Evolutionary conservation across 1,140 invertebrate species (phyloP).

Genomic region (Eupristina koningsbergeri): DNA sequence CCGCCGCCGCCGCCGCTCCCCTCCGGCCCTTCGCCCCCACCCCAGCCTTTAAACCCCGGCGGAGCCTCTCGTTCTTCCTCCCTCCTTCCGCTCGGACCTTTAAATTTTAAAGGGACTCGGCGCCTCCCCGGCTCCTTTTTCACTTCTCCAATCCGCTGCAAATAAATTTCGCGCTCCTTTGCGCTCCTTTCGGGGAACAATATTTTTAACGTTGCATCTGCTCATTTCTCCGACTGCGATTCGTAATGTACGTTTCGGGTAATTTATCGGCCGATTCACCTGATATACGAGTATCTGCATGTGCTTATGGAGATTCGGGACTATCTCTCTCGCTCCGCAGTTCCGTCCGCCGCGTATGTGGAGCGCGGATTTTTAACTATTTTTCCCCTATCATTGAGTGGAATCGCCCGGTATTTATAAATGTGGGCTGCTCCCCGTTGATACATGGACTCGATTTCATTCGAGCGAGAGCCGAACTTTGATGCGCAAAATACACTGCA

Average conservation of each 20-base stretch:
- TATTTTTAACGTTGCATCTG: neutral
- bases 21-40: constrained; percentile 27
- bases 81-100: constrained; percentile 41
- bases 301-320: no score
- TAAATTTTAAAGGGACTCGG: constrained; percentile 57
- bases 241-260: neutral
- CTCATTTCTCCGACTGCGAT: neutral
- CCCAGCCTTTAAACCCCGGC: constrained; percentile 10
- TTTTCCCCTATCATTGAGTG: no score
- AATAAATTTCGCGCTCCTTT: neutral
- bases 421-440: no score
- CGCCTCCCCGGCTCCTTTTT: neutral
- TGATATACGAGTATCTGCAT: no score
- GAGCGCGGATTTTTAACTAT: no score
- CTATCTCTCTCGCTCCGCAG: no score
- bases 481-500: no score
- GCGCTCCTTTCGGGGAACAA: neutral
- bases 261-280: neutral
- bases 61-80: neutral
- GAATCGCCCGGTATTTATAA: no score
- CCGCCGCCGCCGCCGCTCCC: neutral
- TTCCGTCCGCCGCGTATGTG: no score
- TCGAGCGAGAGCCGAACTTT: no score
- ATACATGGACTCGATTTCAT: no score
- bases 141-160: no score